Conservation (phyloP, 2,113 vertebrate genomes). For the Oncorhynchus keta region DNA sequence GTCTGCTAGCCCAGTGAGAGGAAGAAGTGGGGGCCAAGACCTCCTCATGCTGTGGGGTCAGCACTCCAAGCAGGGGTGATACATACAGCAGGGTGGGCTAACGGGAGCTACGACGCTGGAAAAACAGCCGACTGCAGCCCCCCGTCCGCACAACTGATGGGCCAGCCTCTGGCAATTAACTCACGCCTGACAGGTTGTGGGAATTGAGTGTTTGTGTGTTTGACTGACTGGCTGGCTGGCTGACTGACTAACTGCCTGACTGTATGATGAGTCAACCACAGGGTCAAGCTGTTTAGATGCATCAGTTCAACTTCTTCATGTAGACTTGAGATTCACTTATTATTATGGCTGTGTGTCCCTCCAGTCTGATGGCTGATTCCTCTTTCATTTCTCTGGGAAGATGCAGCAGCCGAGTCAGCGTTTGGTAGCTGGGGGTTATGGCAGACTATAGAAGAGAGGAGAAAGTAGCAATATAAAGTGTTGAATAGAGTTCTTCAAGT, state of each 20-base stretch:
- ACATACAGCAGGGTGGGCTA: neutral
- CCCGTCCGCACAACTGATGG: neutral
- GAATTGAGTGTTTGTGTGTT: constrained; percentile 5
- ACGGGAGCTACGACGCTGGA: neutral
- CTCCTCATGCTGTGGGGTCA: neutral
- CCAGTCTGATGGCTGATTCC: neutral
- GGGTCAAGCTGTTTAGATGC: constrained; percentile 5
- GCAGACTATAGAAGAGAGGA: constrained; percentile 16
- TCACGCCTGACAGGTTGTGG: neutral
- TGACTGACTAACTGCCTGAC: neutral
- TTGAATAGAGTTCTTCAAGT: neutral
- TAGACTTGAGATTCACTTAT: no score
- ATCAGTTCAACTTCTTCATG: neutral
- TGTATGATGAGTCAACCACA: neutral
- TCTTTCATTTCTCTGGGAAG: no score
- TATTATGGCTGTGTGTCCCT: neutral
- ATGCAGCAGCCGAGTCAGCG: constrained; percentile 32
- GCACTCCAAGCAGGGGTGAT: neutral
- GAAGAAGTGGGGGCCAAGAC: neutral
- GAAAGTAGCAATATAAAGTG: neutral
- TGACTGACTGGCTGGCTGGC: neutral
- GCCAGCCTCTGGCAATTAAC: neutral
- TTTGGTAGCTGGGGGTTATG: constrained; percentile 22
- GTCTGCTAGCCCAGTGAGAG: neutral
- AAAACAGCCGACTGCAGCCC: neutral